Conservation (phyloP, 2,113 vertebrate species). For the Hemiprocne comata region DNA sequence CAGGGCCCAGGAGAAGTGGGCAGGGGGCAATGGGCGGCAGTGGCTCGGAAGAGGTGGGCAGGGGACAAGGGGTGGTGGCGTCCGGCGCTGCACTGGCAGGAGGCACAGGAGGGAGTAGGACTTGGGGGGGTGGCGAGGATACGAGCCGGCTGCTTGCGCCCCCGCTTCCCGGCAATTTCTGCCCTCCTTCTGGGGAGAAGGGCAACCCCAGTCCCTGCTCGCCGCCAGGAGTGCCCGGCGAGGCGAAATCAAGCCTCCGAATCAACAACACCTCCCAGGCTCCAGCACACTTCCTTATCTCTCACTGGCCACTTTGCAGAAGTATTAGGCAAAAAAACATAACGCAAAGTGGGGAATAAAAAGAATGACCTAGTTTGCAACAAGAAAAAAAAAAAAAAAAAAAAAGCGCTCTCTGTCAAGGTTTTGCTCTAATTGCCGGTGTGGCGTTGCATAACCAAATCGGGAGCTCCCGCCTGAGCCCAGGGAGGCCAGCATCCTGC, state of each 20-base stretch:
- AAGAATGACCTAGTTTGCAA: constrained; percentile 74
- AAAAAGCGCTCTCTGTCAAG: constrained; percentile 34
- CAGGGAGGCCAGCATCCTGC: not conserved
- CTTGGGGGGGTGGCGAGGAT: not conserved
- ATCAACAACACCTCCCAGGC: not conserved
- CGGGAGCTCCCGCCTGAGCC: constrained; percentile 25
- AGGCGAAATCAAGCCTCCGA: not conserved
- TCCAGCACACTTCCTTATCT: not conserved
- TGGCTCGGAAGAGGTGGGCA: too few relatives aligned
- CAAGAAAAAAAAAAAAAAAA: not conserved
- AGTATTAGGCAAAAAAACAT: constrained; percentile 21
- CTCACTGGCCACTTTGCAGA: constrained; percentile 54
- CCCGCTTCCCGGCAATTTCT: not conserved
- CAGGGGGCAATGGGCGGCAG: too few relatives aligned
- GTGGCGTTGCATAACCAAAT: constrained; percentile 68
- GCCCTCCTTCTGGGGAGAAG: not conserved
- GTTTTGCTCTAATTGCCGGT: constrained; percentile 74
- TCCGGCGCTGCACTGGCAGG: too few relatives aligned
- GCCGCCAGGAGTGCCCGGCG: too few relatives aligned
- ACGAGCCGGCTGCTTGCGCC: too few relatives aligned
- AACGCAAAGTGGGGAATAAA: constrained; percentile 69
- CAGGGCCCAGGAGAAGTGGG: too few relatives aligned
- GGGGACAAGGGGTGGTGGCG: too few relatives aligned
- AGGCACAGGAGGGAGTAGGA: not conserved
- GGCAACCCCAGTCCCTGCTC: not conserved